Conservation (phyloP, 92 coral and sea anemone genomes). For the Phenganax marumi region DNA sequence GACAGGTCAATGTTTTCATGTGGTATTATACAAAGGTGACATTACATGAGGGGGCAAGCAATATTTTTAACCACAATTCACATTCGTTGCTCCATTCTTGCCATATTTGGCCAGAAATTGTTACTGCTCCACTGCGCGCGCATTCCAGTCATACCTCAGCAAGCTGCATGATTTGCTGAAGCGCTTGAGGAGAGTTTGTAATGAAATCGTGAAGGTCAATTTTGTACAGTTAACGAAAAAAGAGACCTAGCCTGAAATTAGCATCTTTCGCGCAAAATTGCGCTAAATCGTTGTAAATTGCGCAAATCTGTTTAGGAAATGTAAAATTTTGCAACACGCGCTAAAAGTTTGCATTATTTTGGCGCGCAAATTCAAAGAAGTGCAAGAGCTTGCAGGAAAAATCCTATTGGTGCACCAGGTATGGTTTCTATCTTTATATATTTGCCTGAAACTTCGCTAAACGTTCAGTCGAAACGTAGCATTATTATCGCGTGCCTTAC, state of each 20-base stretch:
- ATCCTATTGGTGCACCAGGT: not conserved
- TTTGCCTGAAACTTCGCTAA: no score
- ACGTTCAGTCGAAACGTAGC: no score
- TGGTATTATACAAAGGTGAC: constrained; percentile 28
- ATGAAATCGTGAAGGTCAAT: constrained; percentile 5
- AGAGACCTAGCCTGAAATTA: constrained; percentile 1
- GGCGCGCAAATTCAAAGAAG: constrained; percentile 32
- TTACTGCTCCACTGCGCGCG: not conserved
- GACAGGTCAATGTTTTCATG: constrained; percentile 25
- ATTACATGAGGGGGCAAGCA: constrained; percentile 19
- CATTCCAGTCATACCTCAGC: constrained; percentile 6
- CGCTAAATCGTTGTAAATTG: not conserved
- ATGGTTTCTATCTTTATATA: not conserved
- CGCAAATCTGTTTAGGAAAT: not conserved
- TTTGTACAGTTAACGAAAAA: not conserved
- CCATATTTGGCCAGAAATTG: constrained; percentile 37
- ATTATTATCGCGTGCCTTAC: no score
- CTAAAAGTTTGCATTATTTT: not conserved
- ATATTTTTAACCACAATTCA: constrained; percentile 16
- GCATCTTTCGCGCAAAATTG: not conserved
- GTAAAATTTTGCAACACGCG: not conserved
- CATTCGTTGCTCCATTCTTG: constrained; percentile 32
- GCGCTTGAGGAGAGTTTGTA: not conserved
- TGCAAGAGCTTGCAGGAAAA: not conserved
- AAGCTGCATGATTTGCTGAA: not conserved